Conservation (phyloP, 2,888 invertebrate species). For the Tipula confusa region DNA sequence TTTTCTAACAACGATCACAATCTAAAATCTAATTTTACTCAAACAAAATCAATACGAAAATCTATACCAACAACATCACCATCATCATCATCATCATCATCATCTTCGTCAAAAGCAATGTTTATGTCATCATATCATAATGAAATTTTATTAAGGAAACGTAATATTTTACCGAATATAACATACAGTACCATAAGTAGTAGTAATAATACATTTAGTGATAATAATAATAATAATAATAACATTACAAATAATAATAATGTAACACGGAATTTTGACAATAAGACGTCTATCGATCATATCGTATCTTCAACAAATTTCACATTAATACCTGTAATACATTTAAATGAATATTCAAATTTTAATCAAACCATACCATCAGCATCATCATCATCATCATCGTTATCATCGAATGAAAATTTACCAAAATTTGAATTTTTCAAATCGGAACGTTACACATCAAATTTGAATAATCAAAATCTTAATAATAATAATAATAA, state of each 20-base stretch:
- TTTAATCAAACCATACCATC: conserved; percentile 36
- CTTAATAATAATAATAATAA: not conserved
- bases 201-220: conserved; percentile 30
- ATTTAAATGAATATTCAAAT: conserved; percentile 12
- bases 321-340: not conserved
- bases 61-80: not conserved
- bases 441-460: not conserved
- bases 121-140: conserved; percentile 1
- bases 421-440: conserved; percentile 25
- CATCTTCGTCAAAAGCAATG: not conserved
- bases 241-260: conserved; percentile 30
- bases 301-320: conserved; percentile 20
- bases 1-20: conserved; percentile 31
- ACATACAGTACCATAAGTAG: not conserved
- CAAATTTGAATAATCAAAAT: conserved; percentile 17
- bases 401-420: conserved; percentile 33
- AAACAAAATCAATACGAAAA: conserved; percentile 26
- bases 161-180: conserved; percentile 1
- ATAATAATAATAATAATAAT: conserved; percentile 31
- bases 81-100: not conserved
- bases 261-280: conserved; percentile 3
- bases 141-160: not conserved
- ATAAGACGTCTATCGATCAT: conserved; percentile 25
- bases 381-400: conserved; percentile 36
- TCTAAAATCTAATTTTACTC: conserved; percentile 38